Percentiles rank a stretch among this genome's conserved stretches.
Evolutionary conservation across 2,888 invertebrate species (phyloP).

Genomic region (Xanthia togata): DNA sequence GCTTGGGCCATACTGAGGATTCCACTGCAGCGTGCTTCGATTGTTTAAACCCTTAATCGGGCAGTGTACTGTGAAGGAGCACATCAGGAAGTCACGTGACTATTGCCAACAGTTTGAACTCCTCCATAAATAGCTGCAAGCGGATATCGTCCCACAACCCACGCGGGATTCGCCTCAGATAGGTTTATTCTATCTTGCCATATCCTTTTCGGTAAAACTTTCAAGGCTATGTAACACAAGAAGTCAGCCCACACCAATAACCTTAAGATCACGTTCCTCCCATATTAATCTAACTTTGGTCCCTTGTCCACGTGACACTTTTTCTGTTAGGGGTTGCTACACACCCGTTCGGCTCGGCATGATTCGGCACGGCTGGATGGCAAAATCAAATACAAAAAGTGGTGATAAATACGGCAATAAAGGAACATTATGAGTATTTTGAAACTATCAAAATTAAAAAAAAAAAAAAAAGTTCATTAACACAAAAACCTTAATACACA

Average conservation of each 20-base stretch:
- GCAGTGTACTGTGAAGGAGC: too few species aligned
- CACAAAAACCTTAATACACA: too few species aligned
- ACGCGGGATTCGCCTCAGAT: too few species aligned
- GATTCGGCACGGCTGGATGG: neutral
- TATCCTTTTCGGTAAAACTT: neutral
- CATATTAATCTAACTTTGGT: conserved; percentile 28
- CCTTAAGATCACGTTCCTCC: conserved; percentile 7
- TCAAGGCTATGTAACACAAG: neutral
- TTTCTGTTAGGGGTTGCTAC: neutral
- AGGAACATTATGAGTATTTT: too few species aligned
- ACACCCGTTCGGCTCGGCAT: neutral
- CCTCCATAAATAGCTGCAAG: neutral
- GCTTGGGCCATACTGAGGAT: too few species aligned
- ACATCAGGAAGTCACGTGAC: neutral
- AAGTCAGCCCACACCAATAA: neutral
- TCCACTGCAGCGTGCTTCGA: too few species aligned
- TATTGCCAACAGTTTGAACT: neutral
- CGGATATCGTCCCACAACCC: neutral
- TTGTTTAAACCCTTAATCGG: too few species aligned
- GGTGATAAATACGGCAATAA: too few species aligned
- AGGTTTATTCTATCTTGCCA: neutral
- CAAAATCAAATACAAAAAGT: neutral
- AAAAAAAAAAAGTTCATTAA: too few species aligned
- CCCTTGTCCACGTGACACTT: conserved; percentile 5
- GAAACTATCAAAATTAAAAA: too few species aligned